Base-by-base conservation (phyloP, 1,140 invertebrate genomes). In the Magallana angulata region DNA sequence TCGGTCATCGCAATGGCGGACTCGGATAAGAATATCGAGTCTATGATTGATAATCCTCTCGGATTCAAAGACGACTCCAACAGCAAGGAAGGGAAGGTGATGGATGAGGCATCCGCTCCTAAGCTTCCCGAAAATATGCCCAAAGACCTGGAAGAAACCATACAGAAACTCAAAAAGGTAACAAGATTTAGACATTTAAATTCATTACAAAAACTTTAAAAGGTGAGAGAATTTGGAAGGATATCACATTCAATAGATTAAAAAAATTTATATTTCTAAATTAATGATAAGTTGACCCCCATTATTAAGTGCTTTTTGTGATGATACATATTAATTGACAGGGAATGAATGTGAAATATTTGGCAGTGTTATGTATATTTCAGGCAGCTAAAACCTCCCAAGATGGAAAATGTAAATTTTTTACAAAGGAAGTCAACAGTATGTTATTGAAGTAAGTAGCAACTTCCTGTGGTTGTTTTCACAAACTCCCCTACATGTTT, bases 391-490 rank as follows among this genome's bases (percentile, higher is more conserved):
- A 95, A 89, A 94, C 94, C 56, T 95, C 93, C 48, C 95, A 95
- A 90, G 96, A 96, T 90, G 96, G 96, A 58, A 97, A 97, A 92
- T 95, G 95, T 56, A 97, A 96, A 93, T 96, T 96, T 92, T 97
- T 97, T 90, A 96, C 95, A 76, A 92, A 93, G n/a, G 91, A 95
- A 89, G 95, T 97, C n/a, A 97, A 96, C 92, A 94, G 93, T 57
- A 93, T 96, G 90, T 93, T 97, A 56, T 95, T 97, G 85, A 96
- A 95, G 96, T 97, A 95, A 94, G 94, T 93, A 60, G 12, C 57
- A 84, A 11, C 30, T 18, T 60, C 30, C 58, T 11, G 24, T 18
- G 12, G 14, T 56, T 16, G 5, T 57, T 56, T 82, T 60, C 11
- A 24, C 18, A 14, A 58, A 57, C 14, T 16, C 11, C 56, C 24